phyloP scores from a whole-genome alignment of 2,888 invertebrate genomes.

The Sylvicola cinctus region DNA sequence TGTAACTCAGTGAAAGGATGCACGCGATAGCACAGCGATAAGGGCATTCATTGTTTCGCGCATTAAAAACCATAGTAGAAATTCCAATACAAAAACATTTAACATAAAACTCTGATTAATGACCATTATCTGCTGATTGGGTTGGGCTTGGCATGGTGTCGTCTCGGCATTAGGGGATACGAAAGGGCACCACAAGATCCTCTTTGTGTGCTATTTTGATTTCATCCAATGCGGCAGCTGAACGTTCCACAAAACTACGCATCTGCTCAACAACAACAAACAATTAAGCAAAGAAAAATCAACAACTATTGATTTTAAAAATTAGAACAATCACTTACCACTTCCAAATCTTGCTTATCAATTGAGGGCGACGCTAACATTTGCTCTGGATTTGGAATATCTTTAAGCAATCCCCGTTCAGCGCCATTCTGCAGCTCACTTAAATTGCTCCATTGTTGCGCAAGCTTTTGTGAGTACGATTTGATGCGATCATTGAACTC shows the following conservation, averaged over 20 bases:
- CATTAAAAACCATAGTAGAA: too few relatives aligned
- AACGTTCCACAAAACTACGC: conserved; percentile 42
- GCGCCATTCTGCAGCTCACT: conserved; percentile 16
- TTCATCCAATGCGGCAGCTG: conserved; percentile 49
- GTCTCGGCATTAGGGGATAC: conserved; percentile 56
- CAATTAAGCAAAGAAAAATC: conserved; percentile 1
- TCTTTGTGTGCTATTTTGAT: conserved; percentile 77
- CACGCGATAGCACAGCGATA: too few relatives aligned
- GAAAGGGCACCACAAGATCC: conserved; percentile 75
- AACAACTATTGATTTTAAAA: neutral
- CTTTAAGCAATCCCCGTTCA: conserved; percentile 33
- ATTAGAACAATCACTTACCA: conserved; percentile 31
- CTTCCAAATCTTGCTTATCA: conserved; percentile 36
- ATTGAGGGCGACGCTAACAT: conserved; percentile 41
- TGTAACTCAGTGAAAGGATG: too few relatives aligned
- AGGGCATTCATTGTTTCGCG: too few relatives aligned
- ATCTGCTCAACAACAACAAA: conserved; percentile 34
- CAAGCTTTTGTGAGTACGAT: conserved; percentile 37
- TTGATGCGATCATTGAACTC: conserved; percentile 70
- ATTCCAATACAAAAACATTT: too few relatives aligned
- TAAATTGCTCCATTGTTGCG: conserved; percentile 28
- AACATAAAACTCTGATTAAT: too few relatives aligned
- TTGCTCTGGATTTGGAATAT: conserved; percentile 54
- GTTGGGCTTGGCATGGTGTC: too few relatives aligned
- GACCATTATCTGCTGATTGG: too few relatives aligned